Base-by-base conservation (phyloP, 2,888 invertebrate genomes). In the Watsonalla binaria region DNA sequence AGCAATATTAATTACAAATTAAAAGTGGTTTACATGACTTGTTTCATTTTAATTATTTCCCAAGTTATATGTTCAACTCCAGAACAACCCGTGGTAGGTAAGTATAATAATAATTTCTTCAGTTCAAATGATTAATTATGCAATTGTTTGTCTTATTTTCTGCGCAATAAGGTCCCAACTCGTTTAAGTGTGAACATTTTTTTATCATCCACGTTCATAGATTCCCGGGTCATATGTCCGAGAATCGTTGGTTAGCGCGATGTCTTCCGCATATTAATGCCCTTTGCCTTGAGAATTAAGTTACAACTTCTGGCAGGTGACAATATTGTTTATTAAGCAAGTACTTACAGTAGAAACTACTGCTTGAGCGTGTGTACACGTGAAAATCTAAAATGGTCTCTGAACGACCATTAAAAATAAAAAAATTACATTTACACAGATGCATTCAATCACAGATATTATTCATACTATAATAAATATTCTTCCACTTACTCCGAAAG, bases 1-100 rank as follows among this genome's bases (percentile, higher is more conserved):
- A 86, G 88, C 88, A 89, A 88, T 90, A 89, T 84, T 84, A 85
- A 83, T 81, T 84, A 80, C 77, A 78, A 83, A 78, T 72, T 78
- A 84, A 87, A 88, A 82, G 78, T 84, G 85, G 78, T 85, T 83
- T 81, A 84, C 78, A 84, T 81, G 72, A 83, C 66, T 62, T 63
- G 63, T 52, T 59, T 59, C 61, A 54, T 51, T 58, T 57, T 61
- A 77, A 69, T 71, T 59, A 65, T 72, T 66, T 57, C 50, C 45
- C 42, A 42, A 47, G 52, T 54, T 39, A 24, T 51, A 47, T 6
- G 9, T 52, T 33, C 0, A 7, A 13, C 35, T 48, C 5, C 37
- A 49, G 13, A 5, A 35, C 34, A 13, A 35, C 9, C 6, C 11
- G 0, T 24, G 6, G 7, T 46, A 4, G 5, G n/a, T 46, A 9